Base-by-base conservation (phyloP, 1,140 invertebrate genomes). In the Sinella curviseta region DNA sequence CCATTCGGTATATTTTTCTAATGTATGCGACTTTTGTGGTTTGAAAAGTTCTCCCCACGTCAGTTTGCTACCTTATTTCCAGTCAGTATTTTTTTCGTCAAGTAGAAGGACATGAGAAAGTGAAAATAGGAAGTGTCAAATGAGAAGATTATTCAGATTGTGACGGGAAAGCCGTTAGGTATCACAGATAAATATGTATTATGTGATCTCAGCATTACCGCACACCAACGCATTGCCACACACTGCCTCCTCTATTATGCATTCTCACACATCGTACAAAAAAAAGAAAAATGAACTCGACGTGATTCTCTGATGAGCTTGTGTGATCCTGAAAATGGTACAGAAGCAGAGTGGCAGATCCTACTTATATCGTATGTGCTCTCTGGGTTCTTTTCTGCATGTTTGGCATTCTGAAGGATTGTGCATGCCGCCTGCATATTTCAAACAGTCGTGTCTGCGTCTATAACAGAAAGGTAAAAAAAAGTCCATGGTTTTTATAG, bases 141-240 rank as follows among this genome's bases (percentile, higher is more conserved):
- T n/a, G 57, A 60, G 57, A 26, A 60, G 57, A 60, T 60, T 60
- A 60, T 60, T 60, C 57, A 60, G 14, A 60, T 60, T 60, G 57
- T 60, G 24, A 26, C 24, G 14, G 57, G 4, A 26, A 60, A 60
- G 24, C 24, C 24, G 57, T 26, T n/a, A 60, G 57, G 39, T 48
- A 48, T 48, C n/a, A n/a, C 17, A 48, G 39, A 48, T 48, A 48
- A 48, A 48, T 48, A 48, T 48, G 39, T 48, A 48, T 48, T 48
- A 48, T 48, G 39, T 48, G 39, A 4, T 60, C 24, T n/a, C 24
- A 60, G 39, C 20, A 48, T 12, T 12, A 48, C 8, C 8, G 39
- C 8, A 48, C 39, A 48, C n/a, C n/a, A 20, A 48, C 39, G 39
- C 20, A 48, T 48, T 48, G 39, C 39, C 20, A 48, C 39, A 48